Conservation (phyloP, 2,797 vertebrate species). For the Chaetodon trifasciatus region DNA sequence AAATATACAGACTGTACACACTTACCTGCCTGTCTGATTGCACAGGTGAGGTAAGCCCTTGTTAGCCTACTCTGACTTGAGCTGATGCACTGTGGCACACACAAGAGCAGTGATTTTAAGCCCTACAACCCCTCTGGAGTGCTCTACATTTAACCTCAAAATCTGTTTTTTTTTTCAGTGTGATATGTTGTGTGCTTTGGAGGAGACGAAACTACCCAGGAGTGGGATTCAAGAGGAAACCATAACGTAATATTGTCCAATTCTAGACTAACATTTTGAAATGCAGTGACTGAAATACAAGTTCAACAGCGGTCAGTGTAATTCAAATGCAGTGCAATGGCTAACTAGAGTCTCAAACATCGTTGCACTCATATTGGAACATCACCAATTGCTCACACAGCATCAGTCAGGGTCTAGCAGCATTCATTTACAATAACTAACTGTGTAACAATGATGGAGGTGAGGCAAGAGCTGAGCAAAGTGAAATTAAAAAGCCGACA, state of each 20-base stretch:
- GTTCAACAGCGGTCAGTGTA: not conserved
- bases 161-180: not conserved
- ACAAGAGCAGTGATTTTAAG: not conserved
- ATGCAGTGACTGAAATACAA: not conserved
- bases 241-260: not conserved
- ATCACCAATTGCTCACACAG: not conserved
- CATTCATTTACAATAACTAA: not conserved
- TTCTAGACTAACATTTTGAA: not conserved
- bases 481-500: not conserved
- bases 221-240: not conserved
- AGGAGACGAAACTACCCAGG: not conserved
- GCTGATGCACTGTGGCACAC: constrained; percentile 19
- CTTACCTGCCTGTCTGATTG: constrained; percentile 7
- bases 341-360: not conserved
- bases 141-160: not conserved
- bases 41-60: constrained; percentile 7
- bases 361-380: not conserved
- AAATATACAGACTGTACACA: constrained; percentile 1
- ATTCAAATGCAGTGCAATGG: not conserved
- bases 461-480: not conserved
- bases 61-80: constrained; percentile 4
- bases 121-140: not conserved
- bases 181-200: not conserved
- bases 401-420: not conserved
- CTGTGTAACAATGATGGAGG: not conserved